A percentile compares a stretch with the other conserved stretches of the same genome.
Evolutionary conservation across 64 coral and sea anemone species (phyloP).

Genomic region (Stylophora pistillata): DNA sequence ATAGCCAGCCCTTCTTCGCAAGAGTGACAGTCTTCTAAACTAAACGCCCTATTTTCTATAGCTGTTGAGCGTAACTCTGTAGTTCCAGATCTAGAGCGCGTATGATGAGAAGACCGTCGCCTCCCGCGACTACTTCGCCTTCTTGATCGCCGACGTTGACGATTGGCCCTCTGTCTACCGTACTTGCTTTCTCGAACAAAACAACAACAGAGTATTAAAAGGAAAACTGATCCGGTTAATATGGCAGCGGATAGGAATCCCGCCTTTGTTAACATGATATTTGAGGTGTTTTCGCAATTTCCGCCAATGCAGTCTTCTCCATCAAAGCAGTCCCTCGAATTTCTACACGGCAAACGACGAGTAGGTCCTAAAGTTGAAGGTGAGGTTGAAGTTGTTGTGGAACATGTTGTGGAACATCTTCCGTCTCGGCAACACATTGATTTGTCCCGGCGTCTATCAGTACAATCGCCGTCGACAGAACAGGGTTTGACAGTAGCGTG

Average conservation of each 20-base stretch:
- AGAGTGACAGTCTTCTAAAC: not conserved
- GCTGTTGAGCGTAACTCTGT: not conserved
- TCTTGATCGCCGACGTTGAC: constrained; percentile 30
- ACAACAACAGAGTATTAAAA: constrained; percentile 55
- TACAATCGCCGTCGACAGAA: not conserved
- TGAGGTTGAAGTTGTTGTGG: not conserved
- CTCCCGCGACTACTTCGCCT: not conserved
- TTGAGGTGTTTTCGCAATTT: not conserved
- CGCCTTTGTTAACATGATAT: constrained; percentile 25
- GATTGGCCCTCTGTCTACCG: constrained; percentile 23
- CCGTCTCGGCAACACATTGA: not conserved
- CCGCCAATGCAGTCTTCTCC: constrained; percentile 1
- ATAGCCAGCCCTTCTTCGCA: not conserved
- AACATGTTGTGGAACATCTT: not conserved
- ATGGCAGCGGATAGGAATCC: constrained; percentile 68
- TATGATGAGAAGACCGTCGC: not conserved
- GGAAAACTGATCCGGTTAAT: constrained; percentile 50
- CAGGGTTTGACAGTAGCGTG: not conserved
- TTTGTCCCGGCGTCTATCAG: not conserved
- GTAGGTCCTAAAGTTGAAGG: not conserved
- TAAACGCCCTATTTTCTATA: constrained; percentile 14
- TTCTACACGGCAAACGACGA: not conserved
- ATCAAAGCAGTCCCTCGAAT: constrained; percentile 1
- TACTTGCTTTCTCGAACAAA: constrained; percentile 56
- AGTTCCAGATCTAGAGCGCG: not conserved